phyloP scores from a whole-genome alignment of 2,113 vertebrate species.

The Indicator indicator region DNA sequence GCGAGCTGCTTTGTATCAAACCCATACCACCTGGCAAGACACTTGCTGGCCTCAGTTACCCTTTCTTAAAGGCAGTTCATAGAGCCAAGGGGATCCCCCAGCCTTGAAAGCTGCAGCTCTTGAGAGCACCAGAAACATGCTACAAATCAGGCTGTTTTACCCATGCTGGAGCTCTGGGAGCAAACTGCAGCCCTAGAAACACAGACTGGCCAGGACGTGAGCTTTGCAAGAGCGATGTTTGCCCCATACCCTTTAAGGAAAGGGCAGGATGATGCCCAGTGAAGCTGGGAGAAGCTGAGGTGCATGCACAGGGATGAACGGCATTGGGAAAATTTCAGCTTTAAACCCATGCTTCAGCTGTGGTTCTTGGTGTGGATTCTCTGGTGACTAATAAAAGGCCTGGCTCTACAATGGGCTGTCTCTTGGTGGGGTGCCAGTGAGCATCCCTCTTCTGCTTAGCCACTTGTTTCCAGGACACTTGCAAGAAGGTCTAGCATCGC shows the following conservation, averaged over 20 bases:
- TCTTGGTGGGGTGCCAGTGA: not conserved
- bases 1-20: not conserved
- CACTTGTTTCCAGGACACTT: not conserved
- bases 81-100: not conserved
- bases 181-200: not conserved
- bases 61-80: conserved; percentile 11
- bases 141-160: not conserved
- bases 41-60: not conserved
- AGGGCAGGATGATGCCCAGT: not conserved
- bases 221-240: not conserved
- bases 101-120: not conserved
- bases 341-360: not conserved
- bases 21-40: not conserved
- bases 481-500: not conserved
- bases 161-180: not conserved
- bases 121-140: not conserved
- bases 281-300: not conserved
- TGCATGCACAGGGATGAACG: not conserved
- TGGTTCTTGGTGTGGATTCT: not conserved
- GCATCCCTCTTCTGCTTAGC: not conserved
- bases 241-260: not conserved
- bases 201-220: fast-evolving
- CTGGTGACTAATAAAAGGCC: not conserved
- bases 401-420: not conserved
- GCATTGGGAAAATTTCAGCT: not conserved